A percentile compares a stretch with the other conserved stretches of the same genome.
These are phyloP conservation scores for Electrona antarctica DNA, from an alignment of 2,113 vertebrate genomes.

Conservation along the genomic window DNA sequence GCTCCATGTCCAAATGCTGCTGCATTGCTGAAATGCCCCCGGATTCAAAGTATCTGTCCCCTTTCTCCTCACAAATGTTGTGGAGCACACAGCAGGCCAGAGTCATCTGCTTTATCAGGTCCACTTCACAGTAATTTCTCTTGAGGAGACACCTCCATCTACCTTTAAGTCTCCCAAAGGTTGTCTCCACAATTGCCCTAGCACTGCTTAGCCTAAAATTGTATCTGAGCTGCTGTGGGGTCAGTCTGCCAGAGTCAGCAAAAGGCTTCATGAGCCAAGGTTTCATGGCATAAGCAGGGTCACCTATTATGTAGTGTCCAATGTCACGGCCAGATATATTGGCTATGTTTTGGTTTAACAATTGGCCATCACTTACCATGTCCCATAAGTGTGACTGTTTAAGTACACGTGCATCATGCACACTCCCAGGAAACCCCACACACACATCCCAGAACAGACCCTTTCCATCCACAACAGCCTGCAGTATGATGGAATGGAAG, in stretches of 20 bases:
- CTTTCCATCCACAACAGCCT: constrained; percentile 40
- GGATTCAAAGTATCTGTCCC: neutral
- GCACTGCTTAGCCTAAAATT: too few species aligned
- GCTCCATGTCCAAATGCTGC: too few species aligned
- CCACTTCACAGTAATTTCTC: constrained; percentile 5
- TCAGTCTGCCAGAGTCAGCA: constrained; percentile 3
- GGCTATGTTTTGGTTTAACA: constrained; percentile 12
- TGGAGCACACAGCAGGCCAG: constrained; percentile 7
- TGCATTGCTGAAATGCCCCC: neutral
- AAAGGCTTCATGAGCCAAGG: constrained; percentile 7
- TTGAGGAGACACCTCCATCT: constrained; percentile 10
- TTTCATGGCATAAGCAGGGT: constrained; percentile 7
- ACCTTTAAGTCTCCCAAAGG: neutral
- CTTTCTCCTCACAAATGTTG: constrained; percentile 20
- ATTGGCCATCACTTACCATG: constrained; percentile 11
- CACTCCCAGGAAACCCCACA: constrained; percentile 34
- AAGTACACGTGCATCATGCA: constrained; percentile 8
- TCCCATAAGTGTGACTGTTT: constrained; percentile 9
- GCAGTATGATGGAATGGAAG: constrained; percentile 34
- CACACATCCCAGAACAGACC: constrained; percentile 45
- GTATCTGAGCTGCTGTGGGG: neutral
- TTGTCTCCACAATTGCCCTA: too few species aligned
- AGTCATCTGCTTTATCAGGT: constrained; percentile 7
- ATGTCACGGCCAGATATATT: constrained; percentile 17
- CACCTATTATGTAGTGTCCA: constrained; percentile 42